These are phyloP conservation scores for Tiliqua scincoides DNA, from an alignment of 2,113 vertebrate genomes.

Conservation along the genomic window DNA sequence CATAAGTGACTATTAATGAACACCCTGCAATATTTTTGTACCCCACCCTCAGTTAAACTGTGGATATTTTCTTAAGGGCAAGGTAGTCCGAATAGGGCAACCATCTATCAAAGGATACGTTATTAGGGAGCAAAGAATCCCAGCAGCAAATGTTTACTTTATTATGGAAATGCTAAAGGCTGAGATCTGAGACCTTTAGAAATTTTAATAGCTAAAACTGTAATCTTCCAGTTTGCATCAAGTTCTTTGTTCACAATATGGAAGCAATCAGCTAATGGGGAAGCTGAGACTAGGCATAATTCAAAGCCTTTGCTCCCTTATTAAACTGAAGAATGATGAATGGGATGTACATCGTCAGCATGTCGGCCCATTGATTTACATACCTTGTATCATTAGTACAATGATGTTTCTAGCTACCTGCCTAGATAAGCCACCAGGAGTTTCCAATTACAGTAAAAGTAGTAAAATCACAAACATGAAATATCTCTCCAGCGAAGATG, in stretches of 20 bases:
- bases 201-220: slow-evolving; percentile 41
- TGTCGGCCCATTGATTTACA: slow-evolving; percentile 64
- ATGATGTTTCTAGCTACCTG: slow-evolving; percentile 42
- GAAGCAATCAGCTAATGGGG: slow-evolving; percentile 79
- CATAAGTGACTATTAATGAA: neutral
- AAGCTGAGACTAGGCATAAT: slow-evolving; percentile 67
- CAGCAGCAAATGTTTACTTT: slow-evolving; percentile 45
- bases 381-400: slow-evolving; percentile 55
- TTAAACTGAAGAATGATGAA: slow-evolving; percentile 66
- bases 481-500: slow-evolving; percentile 24
- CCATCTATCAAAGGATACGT: slow-evolving; percentile 8
- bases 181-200: slow-evolving; percentile 47
- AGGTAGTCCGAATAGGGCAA: neutral
- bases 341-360: slow-evolving; percentile 64
- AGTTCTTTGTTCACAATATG: slow-evolving; percentile 60
- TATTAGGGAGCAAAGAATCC: slow-evolving; percentile 50
- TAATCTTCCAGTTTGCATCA: slow-evolving; percentile 60
- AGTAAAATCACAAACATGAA: slow-evolving; percentile 31
- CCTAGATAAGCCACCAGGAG: slow-evolving; percentile 29
- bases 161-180: slow-evolving; percentile 46
- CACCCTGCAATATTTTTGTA: neutral
- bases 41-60: neutral
- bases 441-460: slow-evolving; percentile 42
- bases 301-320: slow-evolving; percentile 68
- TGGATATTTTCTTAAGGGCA: neutral